Percentiles rank a stretch among this genome's conserved stretches.
Evolutionary conservation across 2,797 vertebrate species (phyloP).

Genomic region (Spizella passerina): DNA sequence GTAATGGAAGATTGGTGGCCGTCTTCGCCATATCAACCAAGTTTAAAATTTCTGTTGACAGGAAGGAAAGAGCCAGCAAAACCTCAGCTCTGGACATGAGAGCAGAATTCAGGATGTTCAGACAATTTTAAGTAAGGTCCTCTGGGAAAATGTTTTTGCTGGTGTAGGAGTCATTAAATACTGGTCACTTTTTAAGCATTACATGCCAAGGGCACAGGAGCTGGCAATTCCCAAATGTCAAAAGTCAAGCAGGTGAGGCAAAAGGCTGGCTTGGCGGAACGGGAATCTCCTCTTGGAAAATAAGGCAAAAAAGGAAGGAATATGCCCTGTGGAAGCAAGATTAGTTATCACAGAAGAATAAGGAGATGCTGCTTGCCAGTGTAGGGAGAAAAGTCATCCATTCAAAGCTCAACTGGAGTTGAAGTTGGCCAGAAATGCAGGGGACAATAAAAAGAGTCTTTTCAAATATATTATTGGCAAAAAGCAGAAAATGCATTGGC

Average conservation of each 20-base stretch:
- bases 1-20: fast-evolving
- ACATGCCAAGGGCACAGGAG: no score
- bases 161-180: background rate
- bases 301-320: background rate
- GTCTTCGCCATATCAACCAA: fast-evolving
- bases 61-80: background rate
- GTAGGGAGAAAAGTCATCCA: background rate
- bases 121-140: no score
- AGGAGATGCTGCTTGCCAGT: background rate
- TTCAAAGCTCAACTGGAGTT: background rate
- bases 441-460: background rate
- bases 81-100: background rate
- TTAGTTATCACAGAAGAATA: background rate
- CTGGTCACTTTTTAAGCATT: background rate
- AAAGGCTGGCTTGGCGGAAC: background rate
- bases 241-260: background rate
- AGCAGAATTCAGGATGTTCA: background rate
- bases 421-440: background rate
- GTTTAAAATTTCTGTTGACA: background rate
- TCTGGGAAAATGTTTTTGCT: background rate
- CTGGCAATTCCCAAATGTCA: fast-evolving
- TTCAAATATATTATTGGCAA: background rate
- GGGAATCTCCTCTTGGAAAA: background rate
- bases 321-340: background rate
- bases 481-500: background rate